phyloP scores from a whole-genome alignment of 53 echinoderm and acorn worm species.

The Holothuria leucospilota region DNA sequence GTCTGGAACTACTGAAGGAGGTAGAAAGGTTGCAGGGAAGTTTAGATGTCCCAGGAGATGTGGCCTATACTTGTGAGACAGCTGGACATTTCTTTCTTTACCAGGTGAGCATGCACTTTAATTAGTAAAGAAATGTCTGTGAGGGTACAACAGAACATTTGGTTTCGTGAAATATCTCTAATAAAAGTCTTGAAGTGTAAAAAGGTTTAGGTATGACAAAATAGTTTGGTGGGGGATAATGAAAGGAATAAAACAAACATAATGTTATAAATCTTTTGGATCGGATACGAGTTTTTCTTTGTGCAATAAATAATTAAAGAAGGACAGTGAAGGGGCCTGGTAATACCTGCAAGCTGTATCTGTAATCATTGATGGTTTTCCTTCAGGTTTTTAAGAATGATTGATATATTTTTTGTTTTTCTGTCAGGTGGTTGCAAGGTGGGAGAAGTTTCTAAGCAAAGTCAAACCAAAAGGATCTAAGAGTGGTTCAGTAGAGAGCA shows the following conservation, averaged over 20 bases:
- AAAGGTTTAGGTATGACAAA: background rate
- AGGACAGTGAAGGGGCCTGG: background rate
- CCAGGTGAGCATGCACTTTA: slow-evolving; percentile 64
- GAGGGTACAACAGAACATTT: too few relatives aligned
- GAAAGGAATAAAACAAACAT: too few relatives aligned
- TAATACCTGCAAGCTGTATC: background rate
- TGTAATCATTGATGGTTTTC: too few relatives aligned
- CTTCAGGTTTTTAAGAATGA: background rate
- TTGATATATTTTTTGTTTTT: background rate
- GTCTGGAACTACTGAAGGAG: slow-evolving; percentile 89
- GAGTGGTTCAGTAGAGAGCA: slow-evolving; percentile 55
- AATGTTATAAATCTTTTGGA: too few relatives aligned
- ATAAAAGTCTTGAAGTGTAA: background rate
- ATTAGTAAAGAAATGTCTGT: background rate
- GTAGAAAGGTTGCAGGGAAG: slow-evolving; percentile 87
- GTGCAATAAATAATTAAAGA: too few relatives aligned
- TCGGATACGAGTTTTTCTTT: too few relatives aligned
- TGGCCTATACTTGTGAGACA: slow-evolving; percentile 97
- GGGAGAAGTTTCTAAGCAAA: slow-evolving; percentile 98
- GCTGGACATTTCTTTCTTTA: slow-evolving; percentile 97
- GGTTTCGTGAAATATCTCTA: too few relatives aligned
- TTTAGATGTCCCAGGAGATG: slow-evolving; percentile 88
- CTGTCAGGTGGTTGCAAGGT: slow-evolving; percentile 87
- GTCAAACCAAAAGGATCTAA: slow-evolving; percentile 70
- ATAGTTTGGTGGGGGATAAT: too few relatives aligned